Base-by-base conservation (phyloP, 2,888 invertebrate genomes). In the Unio pictorum region DNA sequence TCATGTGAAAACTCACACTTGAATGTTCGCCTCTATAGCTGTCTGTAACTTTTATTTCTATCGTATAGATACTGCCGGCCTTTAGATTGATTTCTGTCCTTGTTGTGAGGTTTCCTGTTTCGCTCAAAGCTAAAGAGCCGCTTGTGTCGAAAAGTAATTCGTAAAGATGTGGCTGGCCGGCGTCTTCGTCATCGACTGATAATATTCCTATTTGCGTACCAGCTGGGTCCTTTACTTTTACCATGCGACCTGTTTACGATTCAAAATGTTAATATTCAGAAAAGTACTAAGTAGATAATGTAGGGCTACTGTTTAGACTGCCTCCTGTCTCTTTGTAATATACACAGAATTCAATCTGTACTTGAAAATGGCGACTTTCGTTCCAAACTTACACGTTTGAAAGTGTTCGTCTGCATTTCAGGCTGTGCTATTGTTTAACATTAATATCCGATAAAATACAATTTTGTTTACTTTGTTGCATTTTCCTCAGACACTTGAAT, bases 111-210 rank as follows among this genome's bases (percentile, higher is more conserved):
- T 55, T 55, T 23, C 73, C 72, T 26, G 59, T 60, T 18, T 58
- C 30, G 26, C 55, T 68, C 18, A 84, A 66, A 55, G 57, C 61
- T 61, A 84, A 80, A 17, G 55, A 18, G 3, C 69, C 71, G 0
- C 63, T 68, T 15, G 60, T 54, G 58, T 76, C 74, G 26, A 74
- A 68, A 8, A 73, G 58, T 55, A 81, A 63, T 30, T 67, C 62
- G 68, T 79, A 81, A 8, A 65, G 66, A 55, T 80, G 79, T 17
- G 60, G 64, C 63, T 84, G 84, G 3, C 61, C 67, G n/a, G 4
- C 61, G 65, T 84, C 82, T 45, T 81, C 80, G 68, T 84, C 83
- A n/a, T 61, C 67, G 1, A 80, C 80, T 5, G 70, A 68, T 26
- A 82, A 57, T 8, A n/a, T 54, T 20, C 83, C 83, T 28, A 84